Base-by-base conservation (phyloP, 2,888 invertebrate species). In the Macrosiphum euphorbiae region DNA sequence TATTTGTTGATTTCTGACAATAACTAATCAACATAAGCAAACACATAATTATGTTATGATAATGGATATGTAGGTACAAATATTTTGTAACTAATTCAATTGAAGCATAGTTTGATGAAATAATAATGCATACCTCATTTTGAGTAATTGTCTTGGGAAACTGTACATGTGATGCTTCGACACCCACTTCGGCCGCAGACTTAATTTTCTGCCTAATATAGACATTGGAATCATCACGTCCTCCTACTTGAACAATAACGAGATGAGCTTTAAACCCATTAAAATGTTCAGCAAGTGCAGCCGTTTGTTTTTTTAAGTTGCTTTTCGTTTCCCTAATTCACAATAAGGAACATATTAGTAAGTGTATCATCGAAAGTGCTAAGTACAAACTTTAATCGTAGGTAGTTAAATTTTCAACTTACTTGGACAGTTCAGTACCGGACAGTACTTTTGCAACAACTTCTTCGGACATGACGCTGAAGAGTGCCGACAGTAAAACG, bases 201-300 rank as follows among this genome's bases (percentile, higher is more conserved):
- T 98, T 98, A 94, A 99, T 97, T 96, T 99, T 99, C 98, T 98
- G 98, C 67, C 98, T 97, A 95, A 99, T 99, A 96, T 99, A 99
- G 11, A 99, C 99, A 96, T 99, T 99, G 88, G 99, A 99, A 96
- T 99, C 99, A 96, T 99, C 98, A 1, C 99, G 97, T 3, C 97
- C 98, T 26, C 99, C 99, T 94, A 99, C 99, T 97, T 99, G 98
- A 88, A 99, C 98, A 95, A 99, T 99, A 47, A 99, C 98, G 95
- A 99, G 96, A 28, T 98, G 97, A 0, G 98, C 98, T 95, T 96
- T 96, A 96, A 98, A 98, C 78, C 95, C 95, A 8, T 61, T 41
- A 28, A 90, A 94, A 20, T 13, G 26, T 50, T 90, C 90, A n/a
- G 67, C 90, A 13, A 94, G 85, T 3, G 24, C 41, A 24, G 13